These are phyloP conservation scores for Danio tinwini DNA, from an alignment of 2,797 vertebrate genomes.

Conservation along the genomic window DNA sequence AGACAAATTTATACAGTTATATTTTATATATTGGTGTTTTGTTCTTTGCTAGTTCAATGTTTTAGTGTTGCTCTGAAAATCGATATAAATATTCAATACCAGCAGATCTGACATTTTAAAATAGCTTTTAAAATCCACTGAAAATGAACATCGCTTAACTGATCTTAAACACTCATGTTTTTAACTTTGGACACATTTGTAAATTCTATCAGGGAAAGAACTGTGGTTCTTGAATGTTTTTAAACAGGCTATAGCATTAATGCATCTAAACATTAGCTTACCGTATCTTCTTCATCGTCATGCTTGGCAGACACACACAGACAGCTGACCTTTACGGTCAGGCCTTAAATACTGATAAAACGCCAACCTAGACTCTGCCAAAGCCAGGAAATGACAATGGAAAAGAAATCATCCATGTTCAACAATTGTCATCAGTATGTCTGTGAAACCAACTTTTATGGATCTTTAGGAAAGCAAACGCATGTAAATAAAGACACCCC, in stretches of 20 bases:
- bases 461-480: neutral
- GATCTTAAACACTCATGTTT: neutral
- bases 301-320: constrained; percentile 33
- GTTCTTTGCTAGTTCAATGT: constrained; percentile 37
- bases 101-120: constrained; percentile 24
- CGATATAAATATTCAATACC: constrained; percentile 9
- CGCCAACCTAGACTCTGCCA: constrained; percentile 22
- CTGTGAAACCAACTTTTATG: neutral
- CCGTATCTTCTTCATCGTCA: constrained; percentile 5
- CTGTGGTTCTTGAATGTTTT: constrained; percentile 34
- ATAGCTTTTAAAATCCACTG: neutral
- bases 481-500: neutral
- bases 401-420: neutral
- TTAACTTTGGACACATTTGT: constrained; percentile 3
- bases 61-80: constrained; percentile 12
- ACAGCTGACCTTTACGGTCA: constrained; percentile 39
- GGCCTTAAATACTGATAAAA: constrained; percentile 41
- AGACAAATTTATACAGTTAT: constrained; percentile 24
- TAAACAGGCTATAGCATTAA: neutral
- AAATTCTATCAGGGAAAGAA: constrained; percentile 1
- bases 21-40: constrained; percentile 52
- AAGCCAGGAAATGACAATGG: constrained; percentile 27
- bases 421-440: neutral
- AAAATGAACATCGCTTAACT: neutral
- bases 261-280: neutral